Conservation (phyloP, 2,113 vertebrate species). For the Ptilonorhynchus violaceus region DNA sequence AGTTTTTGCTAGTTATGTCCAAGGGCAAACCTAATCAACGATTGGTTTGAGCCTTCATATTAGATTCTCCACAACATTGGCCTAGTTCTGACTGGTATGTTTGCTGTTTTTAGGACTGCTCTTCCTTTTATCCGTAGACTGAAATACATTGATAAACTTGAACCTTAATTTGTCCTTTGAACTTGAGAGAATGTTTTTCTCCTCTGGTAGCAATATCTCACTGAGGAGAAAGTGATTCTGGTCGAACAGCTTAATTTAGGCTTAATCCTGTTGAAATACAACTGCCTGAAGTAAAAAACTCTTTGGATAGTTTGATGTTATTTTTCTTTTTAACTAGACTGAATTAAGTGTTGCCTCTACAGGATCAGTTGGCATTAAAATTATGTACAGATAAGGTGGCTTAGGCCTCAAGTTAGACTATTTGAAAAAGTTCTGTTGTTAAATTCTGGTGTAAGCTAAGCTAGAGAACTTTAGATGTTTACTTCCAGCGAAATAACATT, state of each 20-base stretch:
- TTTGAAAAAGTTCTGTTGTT: background rate
- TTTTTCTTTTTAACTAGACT: background rate
- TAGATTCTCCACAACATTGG: conserved; percentile 20
- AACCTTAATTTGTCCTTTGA: conserved; percentile 54
- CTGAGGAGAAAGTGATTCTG: background rate
- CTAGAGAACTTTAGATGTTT: background rate
- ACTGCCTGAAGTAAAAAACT: background rate
- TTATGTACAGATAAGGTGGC: background rate
- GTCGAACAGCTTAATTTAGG: background rate
- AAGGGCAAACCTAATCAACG: conserved; percentile 47
- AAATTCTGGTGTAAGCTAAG: background rate
- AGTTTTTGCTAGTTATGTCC: conserved; percentile 38
- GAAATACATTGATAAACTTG: conserved; percentile 31
- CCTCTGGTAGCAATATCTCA: background rate
- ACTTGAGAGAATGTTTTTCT: conserved; percentile 21
- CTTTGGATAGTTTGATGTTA: background rate
- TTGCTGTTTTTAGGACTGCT: conserved; percentile 47
- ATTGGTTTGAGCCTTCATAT: conserved; percentile 24
- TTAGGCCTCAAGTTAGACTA: background rate
- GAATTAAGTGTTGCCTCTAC: background rate
- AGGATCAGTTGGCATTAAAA: conserved; percentile 1
- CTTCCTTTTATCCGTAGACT: background rate
- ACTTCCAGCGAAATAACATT: background rate
- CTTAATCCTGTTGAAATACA: background rate
- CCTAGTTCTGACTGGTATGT: conserved; percentile 20